A percentile compares a stretch with the other conserved stretches of the same genome.
phyloP scores from a whole-genome alignment of 2,113 vertebrate species.

The Coreoperca whiteheadi region DNA sequence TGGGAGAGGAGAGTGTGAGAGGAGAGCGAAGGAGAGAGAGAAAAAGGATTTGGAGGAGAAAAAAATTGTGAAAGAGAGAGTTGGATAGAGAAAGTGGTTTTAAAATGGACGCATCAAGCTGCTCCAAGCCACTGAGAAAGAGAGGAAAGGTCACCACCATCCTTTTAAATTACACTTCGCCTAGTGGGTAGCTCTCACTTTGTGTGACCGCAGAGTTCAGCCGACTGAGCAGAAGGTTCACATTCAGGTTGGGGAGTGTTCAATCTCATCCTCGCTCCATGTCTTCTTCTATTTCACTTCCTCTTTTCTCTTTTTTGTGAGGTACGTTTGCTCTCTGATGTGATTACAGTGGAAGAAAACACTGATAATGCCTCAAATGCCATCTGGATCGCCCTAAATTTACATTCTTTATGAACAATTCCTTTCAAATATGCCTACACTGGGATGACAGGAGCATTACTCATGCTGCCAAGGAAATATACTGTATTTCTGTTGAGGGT shows the following conservation, averaged over 20 bases:
- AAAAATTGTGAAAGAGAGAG: slow-evolving; percentile 1
- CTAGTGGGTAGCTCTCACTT: slow-evolving; percentile 62
- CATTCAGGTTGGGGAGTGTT: slow-evolving; percentile 19
- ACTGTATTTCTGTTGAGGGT: neutral
- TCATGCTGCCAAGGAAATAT: neutral
- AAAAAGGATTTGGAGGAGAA: neutral
- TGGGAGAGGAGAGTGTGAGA: slow-evolving; percentile 3
- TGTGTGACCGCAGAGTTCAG: slow-evolving; percentile 54
- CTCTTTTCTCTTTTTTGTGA: slow-evolving; percentile 19
- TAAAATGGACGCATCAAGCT: slow-evolving; percentile 61
- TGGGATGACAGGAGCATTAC: neutral
- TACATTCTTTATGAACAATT: neutral
- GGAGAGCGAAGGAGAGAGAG: slow-evolving; percentile 17
- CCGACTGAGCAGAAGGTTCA: slow-evolving; percentile 47
- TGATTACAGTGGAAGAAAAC: neutral
- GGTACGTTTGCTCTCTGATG: neutral
- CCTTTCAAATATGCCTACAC: neutral
- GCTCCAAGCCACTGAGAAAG: slow-evolving; percentile 49
- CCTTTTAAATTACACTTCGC: slow-evolving; percentile 70
- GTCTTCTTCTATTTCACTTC: slow-evolving; percentile 5
- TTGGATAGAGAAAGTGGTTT: slow-evolving; percentile 41
- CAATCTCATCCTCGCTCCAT: neutral
- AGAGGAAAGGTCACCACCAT: slow-evolving; percentile 67
- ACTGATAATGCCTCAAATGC: neutral
- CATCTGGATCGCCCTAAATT: neutral